These are phyloP conservation scores for Brachyopa scutellaris DNA, from an alignment of 2,888 invertebrate species.

Conservation along the genomic window DNA sequence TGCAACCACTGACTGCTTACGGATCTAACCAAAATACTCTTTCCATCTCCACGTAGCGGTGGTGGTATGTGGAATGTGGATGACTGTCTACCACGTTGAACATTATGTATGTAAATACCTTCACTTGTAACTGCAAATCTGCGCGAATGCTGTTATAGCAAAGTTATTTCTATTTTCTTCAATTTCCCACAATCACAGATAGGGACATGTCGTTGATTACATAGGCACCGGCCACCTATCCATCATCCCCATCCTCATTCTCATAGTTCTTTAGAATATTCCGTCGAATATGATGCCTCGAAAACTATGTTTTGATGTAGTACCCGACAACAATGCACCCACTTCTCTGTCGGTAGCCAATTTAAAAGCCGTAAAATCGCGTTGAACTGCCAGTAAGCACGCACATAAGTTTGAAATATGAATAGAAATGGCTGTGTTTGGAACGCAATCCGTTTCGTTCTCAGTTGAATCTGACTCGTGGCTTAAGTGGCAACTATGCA, in stretches of 20 bases:
- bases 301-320: too few relatives aligned
- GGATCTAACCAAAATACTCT: not conserved
- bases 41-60: not conserved
- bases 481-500: constrained; percentile 4
- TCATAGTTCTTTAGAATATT: too few relatives aligned
- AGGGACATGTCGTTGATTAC: constrained; percentile 50
- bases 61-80: too few relatives aligned
- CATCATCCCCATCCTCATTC: too few relatives aligned
- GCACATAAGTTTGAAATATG: constrained; percentile 33
- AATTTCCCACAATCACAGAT: constrained; percentile 51
- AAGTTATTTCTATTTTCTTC: constrained; percentile 35
- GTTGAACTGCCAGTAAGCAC: constrained; percentile 27
- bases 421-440: not conserved
- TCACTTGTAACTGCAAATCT: constrained; percentile 4
- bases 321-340: not conserved
- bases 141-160: constrained; percentile 10
- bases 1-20: not conserved
- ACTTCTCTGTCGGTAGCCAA: constrained; percentile 12
- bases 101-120: too few relatives aligned
- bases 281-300: too few relatives aligned
- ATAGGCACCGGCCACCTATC: too few relatives aligned
- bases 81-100: not conserved
- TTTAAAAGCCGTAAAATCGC: constrained; percentile 30
- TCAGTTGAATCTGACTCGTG: constrained; percentile 16
- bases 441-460: not conserved